phyloP scores from a whole-genome alignment of 2,888 invertebrate genomes.

The Athalia cordata region DNA sequence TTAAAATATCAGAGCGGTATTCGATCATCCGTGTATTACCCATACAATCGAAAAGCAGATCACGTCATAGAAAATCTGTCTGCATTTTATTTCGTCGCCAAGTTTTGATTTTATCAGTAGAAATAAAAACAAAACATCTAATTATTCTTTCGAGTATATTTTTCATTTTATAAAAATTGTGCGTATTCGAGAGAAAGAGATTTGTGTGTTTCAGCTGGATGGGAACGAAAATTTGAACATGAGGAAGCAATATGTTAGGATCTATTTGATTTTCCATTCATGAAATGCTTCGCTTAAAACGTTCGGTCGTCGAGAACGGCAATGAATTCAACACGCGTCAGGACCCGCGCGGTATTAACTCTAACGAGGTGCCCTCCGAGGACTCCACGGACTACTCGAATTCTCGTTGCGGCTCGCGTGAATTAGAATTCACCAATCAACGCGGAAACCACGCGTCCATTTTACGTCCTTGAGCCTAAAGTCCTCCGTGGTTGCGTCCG shows the following conservation, averaged over 20 bases:
- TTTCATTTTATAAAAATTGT: too few species aligned
- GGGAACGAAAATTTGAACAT: too few species aligned
- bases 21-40: too few species aligned
- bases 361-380: slow-evolving; percentile 31
- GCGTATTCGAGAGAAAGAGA: background rate
- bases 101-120: too few species aligned
- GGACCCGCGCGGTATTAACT: slow-evolving; percentile 34
- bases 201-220: background rate
- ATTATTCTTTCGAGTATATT: too few species aligned
- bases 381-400: slow-evolving; percentile 15
- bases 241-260: background rate
- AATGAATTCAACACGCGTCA: slow-evolving; percentile 41
- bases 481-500: slow-evolving; percentile 1
- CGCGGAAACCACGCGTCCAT: slow-evolving; percentile 30
- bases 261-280: slow-evolving; percentile 5
- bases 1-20: background rate
- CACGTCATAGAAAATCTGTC: too few species aligned
- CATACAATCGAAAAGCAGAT: too few species aligned
- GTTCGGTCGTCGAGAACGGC: background rate
- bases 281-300: background rate
- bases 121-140: too few species aligned
- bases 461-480: slow-evolving; percentile 30
- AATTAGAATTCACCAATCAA: slow-evolving; percentile 44
- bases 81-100: too few species aligned
- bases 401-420: slow-evolving; percentile 33